A percentile compares a stretch with the other conserved stretches of the same genome.
Evolutionary conservation across 2,888 invertebrate species (phyloP).

Genomic region (Drosophila borealis): DNA sequence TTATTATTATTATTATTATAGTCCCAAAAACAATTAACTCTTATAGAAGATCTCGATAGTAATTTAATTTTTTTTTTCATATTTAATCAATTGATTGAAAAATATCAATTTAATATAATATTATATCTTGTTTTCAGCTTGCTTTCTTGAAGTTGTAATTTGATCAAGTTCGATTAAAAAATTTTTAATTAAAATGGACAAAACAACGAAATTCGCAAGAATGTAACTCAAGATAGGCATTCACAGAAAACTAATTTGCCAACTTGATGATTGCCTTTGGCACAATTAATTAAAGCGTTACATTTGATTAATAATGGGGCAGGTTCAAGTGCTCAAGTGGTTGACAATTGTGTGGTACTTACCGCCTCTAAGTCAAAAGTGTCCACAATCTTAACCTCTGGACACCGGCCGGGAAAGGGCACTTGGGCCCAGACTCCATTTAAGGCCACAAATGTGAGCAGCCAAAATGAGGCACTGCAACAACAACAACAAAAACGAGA

Average conservation of each 20-base stretch:
- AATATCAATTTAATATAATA: too few species aligned
- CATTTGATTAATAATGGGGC: slow-evolving; percentile 27
- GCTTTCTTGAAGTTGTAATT: neutral
- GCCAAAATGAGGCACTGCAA: slow-evolving; percentile 40
- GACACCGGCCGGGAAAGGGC: slow-evolving; percentile 88
- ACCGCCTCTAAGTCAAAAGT: slow-evolving; percentile 87
- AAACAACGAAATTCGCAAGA: neutral
- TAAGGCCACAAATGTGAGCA: slow-evolving; percentile 47
- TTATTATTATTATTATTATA: too few species aligned
- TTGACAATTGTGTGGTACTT: slow-evolving; percentile 40
- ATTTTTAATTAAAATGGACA: slow-evolving; percentile 1
- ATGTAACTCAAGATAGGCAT: slow-evolving; percentile 7
- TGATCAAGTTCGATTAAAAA: neutral
- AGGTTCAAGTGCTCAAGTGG: slow-evolving; percentile 22
- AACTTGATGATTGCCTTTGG: slow-evolving; percentile 15
- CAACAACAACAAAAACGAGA: neutral
- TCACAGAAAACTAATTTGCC: slow-evolving; percentile 10
- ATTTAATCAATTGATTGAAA: too few species aligned
- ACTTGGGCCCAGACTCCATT: slow-evolving; percentile 86
- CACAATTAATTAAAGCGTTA: slow-evolving; percentile 38
- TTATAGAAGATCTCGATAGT: too few species aligned
- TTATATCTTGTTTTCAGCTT: too few species aligned
- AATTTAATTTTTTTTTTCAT: too few species aligned
- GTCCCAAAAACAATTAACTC: too few species aligned
- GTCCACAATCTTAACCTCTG: slow-evolving; percentile 87